A percentile compares a stretch with the other conserved stretches of the same genome.
phyloP scores from a whole-genome alignment of 2,797 vertebrate genomes.

The Bradypus variegatus region DNA sequence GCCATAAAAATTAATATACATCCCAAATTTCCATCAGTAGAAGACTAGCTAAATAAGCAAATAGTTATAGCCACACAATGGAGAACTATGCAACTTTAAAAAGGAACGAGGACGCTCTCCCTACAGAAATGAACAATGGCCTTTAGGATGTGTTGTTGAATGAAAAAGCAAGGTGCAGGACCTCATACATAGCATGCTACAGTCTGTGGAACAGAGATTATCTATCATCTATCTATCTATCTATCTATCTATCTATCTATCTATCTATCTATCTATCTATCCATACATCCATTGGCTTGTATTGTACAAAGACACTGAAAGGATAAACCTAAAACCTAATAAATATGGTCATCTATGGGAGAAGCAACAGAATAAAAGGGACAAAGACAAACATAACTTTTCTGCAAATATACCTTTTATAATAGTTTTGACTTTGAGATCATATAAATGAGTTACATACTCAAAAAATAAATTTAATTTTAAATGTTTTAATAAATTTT shows the following conservation, averaged over 20 bases:
- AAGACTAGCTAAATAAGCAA: background rate
- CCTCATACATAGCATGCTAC: no score
- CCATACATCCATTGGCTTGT: background rate
- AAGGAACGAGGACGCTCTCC: background rate
- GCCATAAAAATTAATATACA: background rate
- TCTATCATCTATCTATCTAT: no score
- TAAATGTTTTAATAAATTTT: background rate
- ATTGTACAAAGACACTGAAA: background rate
- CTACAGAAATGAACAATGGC: accelerated
- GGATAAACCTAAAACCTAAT: background rate
- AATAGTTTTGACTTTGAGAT: background rate
- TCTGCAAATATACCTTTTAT: background rate
- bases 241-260: no score
- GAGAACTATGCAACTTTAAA: no score
- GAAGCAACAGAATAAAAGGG: background rate
- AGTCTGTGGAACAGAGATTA: background rate
- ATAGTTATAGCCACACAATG: accelerated
- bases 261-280: no score
- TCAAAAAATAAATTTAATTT: background rate
- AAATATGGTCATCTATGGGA: background rate
- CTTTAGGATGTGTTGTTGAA: accelerated
- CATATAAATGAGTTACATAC: background rate
- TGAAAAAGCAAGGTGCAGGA: background rate
- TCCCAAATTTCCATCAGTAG: background rate
- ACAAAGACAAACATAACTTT: background rate